These are phyloP conservation scores for Pachyrhynchus sulphureomaculatus DNA, from an alignment of 1,140 invertebrate species.

Conservation along the genomic window DNA sequence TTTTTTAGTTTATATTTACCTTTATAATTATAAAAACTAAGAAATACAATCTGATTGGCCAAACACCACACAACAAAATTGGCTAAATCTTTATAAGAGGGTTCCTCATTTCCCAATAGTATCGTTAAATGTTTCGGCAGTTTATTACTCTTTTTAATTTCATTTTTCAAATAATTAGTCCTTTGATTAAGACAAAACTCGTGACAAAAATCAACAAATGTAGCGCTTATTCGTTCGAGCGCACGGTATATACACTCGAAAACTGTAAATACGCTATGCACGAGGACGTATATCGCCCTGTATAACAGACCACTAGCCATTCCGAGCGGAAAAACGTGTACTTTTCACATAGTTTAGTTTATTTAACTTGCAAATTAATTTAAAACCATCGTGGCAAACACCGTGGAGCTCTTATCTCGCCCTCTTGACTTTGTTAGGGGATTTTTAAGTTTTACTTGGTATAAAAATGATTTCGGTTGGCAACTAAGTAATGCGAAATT, in stretches of 20 bases:
- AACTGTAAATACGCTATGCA: conserved; percentile 32
- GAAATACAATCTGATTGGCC: conserved; percentile 60
- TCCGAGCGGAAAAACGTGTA: not conserved
- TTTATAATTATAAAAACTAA: conserved; percentile 70
- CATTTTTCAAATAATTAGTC: conserved; percentile 20
- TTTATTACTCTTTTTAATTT: conserved; percentile 34
- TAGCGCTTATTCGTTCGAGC: conserved; percentile 6
- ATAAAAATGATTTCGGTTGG: not conserved
- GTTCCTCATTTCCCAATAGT: conserved; percentile 54
- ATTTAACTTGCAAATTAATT: conserved; percentile 8
- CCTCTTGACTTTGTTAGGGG: not conserved
- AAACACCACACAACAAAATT: conserved; percentile 67
- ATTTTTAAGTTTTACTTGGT: not conserved
- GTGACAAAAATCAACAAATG: conserved; percentile 31
- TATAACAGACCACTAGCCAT: conserved; percentile 18
- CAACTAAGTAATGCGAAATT: not conserved
- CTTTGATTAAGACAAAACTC: conserved; percentile 17
- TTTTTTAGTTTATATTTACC: no score
- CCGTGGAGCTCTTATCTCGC: not conserved
- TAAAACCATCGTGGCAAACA: conserved; percentile 11
- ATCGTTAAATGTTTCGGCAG: conserved; percentile 57
- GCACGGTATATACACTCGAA: conserved; percentile 20
- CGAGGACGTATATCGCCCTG: conserved; percentile 30
- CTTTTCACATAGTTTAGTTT: conserved; percentile 21
- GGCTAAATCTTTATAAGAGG: conserved; percentile 56